Percentiles rank a stretch among this genome's conserved stretches.
Evolutionary conservation across 1,140 invertebrate genomes (phyloP).

Genomic region (Hypothenemus hampei): DNA sequence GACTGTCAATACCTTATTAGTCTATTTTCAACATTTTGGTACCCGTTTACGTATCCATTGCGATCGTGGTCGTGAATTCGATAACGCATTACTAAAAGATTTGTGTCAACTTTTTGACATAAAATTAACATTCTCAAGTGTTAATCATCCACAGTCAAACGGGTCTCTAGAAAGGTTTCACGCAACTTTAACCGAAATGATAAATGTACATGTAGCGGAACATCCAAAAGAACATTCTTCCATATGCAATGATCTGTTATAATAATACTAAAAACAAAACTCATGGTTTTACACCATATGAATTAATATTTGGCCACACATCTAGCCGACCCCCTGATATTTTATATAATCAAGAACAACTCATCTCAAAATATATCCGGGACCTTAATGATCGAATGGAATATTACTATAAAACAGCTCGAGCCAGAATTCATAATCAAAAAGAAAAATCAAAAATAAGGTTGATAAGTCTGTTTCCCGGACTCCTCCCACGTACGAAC

Average conservation of each 20-base stretch:
- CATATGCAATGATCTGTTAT: slow-evolving; percentile 26
- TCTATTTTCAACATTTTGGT: slow-evolving; percentile 14
- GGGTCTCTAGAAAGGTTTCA: slow-evolving; percentile 31
- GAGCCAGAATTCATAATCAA: too few relatives aligned
- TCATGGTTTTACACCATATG: slow-evolving; percentile 28
- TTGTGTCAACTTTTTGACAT: too few relatives aligned
- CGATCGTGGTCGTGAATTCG: not conserved
- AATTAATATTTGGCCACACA: slow-evolving; percentile 24
- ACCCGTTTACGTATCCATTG: slow-evolving; percentile 7
- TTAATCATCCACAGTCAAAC: slow-evolving; percentile 14
- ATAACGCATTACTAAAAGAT: too few relatives aligned
- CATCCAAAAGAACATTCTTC: slow-evolving; percentile 22
- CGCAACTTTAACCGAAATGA: slow-evolving; percentile 24
- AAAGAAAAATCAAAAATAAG: too few relatives aligned
- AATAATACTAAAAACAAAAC: slow-evolving; percentile 28
- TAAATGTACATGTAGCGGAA: slow-evolving; percentile 13
- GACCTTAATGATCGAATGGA: slow-evolving; percentile 19
- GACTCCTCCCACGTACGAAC: too few relatives aligned
- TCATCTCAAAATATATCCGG: slow-evolving; percentile 19
- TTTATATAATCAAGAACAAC: slow-evolving; percentile 15
- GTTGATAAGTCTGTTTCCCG: too few relatives aligned
- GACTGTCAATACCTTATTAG: slow-evolving; percentile 1
- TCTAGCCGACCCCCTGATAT: slow-evolving; percentile 15
- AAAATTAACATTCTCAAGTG: too few relatives aligned
- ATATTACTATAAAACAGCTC: slow-evolving; percentile 15